phyloP scores from a whole-genome alignment of 2,888 invertebrate species.

The Elysia crispata region DNA sequence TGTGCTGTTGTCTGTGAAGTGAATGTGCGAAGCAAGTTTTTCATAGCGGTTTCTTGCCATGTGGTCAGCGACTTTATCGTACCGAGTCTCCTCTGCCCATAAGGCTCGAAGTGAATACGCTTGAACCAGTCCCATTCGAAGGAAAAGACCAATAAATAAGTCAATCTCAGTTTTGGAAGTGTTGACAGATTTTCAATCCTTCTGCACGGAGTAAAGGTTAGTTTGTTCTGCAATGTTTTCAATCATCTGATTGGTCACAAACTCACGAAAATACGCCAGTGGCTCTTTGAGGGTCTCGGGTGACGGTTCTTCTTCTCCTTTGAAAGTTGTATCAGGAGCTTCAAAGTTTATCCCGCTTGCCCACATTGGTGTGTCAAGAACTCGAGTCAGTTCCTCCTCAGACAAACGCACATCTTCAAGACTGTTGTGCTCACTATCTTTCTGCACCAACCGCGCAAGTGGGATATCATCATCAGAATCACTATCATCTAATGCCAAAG shows the following conservation, averaged over 20 bases:
- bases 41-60: too few relatives aligned
- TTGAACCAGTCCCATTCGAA: conserved; percentile 52
- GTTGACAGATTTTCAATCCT: conserved; percentile 21
- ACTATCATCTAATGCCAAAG: too few relatives aligned
- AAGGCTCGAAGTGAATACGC: conserved; percentile 42
- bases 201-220: conserved; percentile 27
- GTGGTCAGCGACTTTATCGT: conserved; percentile 47
- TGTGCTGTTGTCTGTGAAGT: conserved; percentile 48
- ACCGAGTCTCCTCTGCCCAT: conserved; percentile 52
- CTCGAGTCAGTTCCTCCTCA: not conserved
- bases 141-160: conserved; percentile 49
- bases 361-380: too few relatives aligned
- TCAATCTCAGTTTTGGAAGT: not conserved
- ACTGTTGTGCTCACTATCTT: too few relatives aligned
- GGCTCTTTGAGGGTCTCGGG: too few relatives aligned
- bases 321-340: conserved; percentile 20
- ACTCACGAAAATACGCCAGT: conserved; percentile 18
- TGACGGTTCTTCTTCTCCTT: conserved; percentile 18
- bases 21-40: conserved; percentile 38
- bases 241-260: conserved; percentile 32
- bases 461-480: too few relatives aligned
- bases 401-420: too few relatives aligned
- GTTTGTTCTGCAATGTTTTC: conserved; percentile 31
- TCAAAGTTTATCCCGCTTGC: not conserved
- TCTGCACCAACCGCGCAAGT: too few relatives aligned